Evolutionary conservation across 2,888 invertebrate species (phyloP).

Genomic region (Hypolimnas misippus): DNA sequence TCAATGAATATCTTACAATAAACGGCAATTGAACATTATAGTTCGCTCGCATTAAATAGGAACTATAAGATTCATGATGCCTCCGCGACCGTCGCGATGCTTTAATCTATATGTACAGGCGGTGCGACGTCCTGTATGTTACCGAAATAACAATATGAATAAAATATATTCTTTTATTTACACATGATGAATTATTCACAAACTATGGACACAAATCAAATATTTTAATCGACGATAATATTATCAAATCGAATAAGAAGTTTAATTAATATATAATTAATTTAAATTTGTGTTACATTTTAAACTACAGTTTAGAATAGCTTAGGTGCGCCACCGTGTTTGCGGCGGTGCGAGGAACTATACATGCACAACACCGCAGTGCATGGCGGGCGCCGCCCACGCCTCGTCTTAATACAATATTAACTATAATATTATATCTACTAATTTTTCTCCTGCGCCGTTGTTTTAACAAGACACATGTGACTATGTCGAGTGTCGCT

Average conservation of each 20-base stretch:
- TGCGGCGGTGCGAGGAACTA: constrained; percentile 83
- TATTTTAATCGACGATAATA: constrained; percentile 66
- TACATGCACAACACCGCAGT: constrained; percentile 82
- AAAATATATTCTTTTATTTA: constrained; percentile 73
- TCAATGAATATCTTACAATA: constrained; percentile 81
- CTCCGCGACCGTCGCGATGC: constrained; percentile 58
- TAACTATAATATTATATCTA: constrained; percentile 69
- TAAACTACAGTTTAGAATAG: constrained; percentile 83
- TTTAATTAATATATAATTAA: constrained; percentile 59
- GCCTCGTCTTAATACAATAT: constrained; percentile 73
- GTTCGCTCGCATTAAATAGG: constrained; percentile 83
- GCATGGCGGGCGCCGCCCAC: constrained; percentile 70
- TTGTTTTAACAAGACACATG: constrained; percentile 71
- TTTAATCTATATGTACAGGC: constrained; percentile 65
- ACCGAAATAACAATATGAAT: constrained; percentile 78
- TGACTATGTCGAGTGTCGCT: constrained; percentile 63
- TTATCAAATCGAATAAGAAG: constrained; percentile 67
- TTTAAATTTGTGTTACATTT: constrained; percentile 76
- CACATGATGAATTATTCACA: constrained; percentile 72
- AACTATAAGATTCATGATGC: constrained; percentile 84
- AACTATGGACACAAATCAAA: constrained; percentile 68
- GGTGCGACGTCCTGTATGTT: constrained; percentile 58
- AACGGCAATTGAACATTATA: constrained; percentile 84
- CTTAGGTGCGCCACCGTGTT: constrained; percentile 76
- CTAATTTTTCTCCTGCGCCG: constrained; percentile 77